Base-by-base conservation (phyloP, 2,888 invertebrate genomes). In the Drosophila testacea region DNA sequence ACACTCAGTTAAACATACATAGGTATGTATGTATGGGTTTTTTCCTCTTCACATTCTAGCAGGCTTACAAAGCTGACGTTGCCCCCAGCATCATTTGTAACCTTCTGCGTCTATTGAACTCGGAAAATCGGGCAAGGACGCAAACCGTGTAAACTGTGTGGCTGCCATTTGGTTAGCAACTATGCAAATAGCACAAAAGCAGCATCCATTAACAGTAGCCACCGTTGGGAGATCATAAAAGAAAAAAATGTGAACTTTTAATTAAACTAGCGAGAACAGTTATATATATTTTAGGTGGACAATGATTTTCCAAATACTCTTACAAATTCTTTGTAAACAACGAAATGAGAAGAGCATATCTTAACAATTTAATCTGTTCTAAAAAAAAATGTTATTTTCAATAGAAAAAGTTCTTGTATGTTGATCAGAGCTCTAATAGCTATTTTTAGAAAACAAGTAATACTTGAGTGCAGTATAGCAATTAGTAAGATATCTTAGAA, bases 21-120 rank as follows among this genome's bases (percentile, higher is more conserved):
- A 13, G 9, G 16, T 32, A 41, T 30, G 36, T 27, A 16, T 7
- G 7, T 42, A 10, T 42, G 9, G n/a, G n/a, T 10, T 41, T 28
- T 38, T 52, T 52, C 38, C 52, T 50, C 50, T 52, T 51, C 22
- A 50, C 48, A 34, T 41, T n/a, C 22, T 34, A 22, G 38, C 28
- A 22, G 42, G 55, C 32, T 44, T 42, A 56, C 48, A 39, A 34
- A 30, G 9, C 32, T 48, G 66, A 80, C 66, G 67, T 76, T 55
- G 76, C 46, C 56, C 44, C 27, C 46, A 46, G 46, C 56, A 50
- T n/a, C 48, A 59, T 59, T 38, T 47, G 46, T 62, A 76, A 78
- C 84, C 83, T 84, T 84, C 78, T 59, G 54, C 69, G 87, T 78
- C 54, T 87, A 69, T 87, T 84, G 84, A 87, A 87, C 83, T 81